Evolutionary conservation across 1,140 invertebrate genomes (phyloP), one percentile per base, ranked within the genome.

Genomic region (Armadillidium nasatum): DNA sequence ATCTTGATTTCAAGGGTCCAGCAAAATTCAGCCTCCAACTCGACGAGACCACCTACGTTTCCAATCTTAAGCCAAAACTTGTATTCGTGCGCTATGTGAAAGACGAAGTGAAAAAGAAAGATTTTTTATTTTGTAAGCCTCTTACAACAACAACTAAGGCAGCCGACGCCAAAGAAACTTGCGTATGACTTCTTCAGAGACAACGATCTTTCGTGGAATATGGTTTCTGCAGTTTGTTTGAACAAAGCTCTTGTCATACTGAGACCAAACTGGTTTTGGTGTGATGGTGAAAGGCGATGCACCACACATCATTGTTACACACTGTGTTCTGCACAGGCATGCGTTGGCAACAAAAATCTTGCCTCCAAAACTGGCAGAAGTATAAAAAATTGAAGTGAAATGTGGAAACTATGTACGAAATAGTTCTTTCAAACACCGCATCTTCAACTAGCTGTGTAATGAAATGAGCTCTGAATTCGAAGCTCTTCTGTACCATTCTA

Each of bases 111-210:
- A 74, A 4, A n/a, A 74, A 70, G 22, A 44, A 73, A 74, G 73
- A 74, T 43, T 77, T 77, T 75, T 77, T 33, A 50, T 77, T 77
- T 77, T 75, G 72, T 75, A 77, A 3, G 76, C 73, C 76, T 77
- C 74, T 72, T 46, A 75, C 74, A 75, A 75, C 74, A 69, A 75
- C 67, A n/a, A 75, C 3, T 72, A 77, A 43, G 6, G 33, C 33
- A 33, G 33, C 33, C 33, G 33, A 33, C 33, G 72, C 9, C 9
- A 7, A 77, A 77, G 71, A 75, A 77, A 60, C 76, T 77, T 76
- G 76, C 50, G 72, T 74, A 75, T 77, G 74, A 77, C 76, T 77
- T 76, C 76, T 77, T 77, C 76, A 77, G 72, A 77, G 76, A 77
- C 76, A 76, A 77, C 33, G 33, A 33, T 46, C 76, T 77, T 77